These are phyloP conservation scores for Hesperophylax magnus DNA, from an alignment of 1,140 invertebrate genomes.

Conservation along the genomic window DNA sequence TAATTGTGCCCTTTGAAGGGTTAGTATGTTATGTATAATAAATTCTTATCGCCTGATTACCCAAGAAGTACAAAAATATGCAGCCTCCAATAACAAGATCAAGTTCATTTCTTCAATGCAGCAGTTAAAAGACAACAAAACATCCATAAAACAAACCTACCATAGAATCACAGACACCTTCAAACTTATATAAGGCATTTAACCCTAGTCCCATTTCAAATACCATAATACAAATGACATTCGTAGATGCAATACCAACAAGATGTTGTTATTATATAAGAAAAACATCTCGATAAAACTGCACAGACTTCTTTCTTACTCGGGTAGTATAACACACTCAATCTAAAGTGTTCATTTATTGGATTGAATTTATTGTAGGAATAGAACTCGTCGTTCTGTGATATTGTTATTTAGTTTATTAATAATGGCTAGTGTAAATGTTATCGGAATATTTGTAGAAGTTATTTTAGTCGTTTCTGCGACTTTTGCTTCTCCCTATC, in stretches of 20 bases:
- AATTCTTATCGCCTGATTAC: too few relatives aligned
- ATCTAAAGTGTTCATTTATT: not conserved
- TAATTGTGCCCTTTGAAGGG: too few relatives aligned
- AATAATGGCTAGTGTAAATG: not conserved
- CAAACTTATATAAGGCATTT: not conserved
- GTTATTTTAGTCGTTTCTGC: not conserved
- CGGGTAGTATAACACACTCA: not conserved
- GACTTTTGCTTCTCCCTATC: slow-evolving; percentile 6
- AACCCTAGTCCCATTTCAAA: slow-evolving; percentile 9
- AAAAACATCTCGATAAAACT: not conserved
- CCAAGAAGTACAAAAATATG: too few relatives aligned
- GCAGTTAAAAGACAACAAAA: not conserved
- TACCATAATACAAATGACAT: not conserved
- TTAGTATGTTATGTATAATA: too few relatives aligned
- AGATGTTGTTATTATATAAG: slow-evolving; percentile 19
- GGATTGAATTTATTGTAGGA: not conserved
- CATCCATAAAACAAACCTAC: too few relatives aligned
- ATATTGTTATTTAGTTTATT: too few relatives aligned
- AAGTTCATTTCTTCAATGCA: not conserved
- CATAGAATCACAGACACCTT: too few relatives aligned
- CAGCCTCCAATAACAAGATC: slow-evolving; percentile 19
- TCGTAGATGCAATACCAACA: not conserved
- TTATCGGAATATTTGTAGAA: slow-evolving; percentile 4
- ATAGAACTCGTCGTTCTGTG: too few relatives aligned
- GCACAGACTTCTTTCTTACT: not conserved